Evolutionary conservation across 2,888 invertebrate genomes (phyloP), one percentile per base, ranked within the genome.

Genomic region (Geophilus truncorum): DNA sequence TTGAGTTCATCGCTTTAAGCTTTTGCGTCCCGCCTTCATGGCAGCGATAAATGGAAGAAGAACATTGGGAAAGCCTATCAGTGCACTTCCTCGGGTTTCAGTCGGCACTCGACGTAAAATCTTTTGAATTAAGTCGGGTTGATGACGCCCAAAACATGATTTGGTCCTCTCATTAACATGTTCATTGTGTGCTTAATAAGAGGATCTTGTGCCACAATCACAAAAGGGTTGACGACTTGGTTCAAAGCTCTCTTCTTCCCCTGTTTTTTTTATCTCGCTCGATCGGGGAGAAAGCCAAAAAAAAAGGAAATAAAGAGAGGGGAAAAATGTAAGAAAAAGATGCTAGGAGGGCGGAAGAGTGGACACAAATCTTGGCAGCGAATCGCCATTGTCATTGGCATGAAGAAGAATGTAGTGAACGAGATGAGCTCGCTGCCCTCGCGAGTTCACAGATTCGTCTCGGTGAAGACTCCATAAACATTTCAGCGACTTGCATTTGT

Each of bases 101-200:
- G 70, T 70, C 70, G 28, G 70, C 70, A 70, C 70, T 70, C 70
- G 70, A 70, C 25, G 23, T 28, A 70, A 70, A 70, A 70, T 70
- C 70, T 70, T 70, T 70, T 70, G 70, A 70, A 70, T 70, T 70
- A 70, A 70, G 70, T 70, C 70, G 28, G 70, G 15, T 70, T 70
- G 70, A 70, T 70, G 70, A 70, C 70, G 70, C 70, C 51, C 70
- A 70, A 70, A 70, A 70, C 70, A 70, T 70, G 70, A 70, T 70
- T 70, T 70, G 70, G 70, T 70, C 70, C 70, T 70, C 70, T 70
- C 70, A 70, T 70, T 70, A 70, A 28, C 70, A 70, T 70, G 70
- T 70, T 70, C 70, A 70, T 70, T 70, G 70, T 70, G 25, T 70
- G 70, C 70, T 70, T 70, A 70, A 70, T 70, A 70, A 70, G 70